These are phyloP conservation scores for Aphidius colemani DNA, from an alignment of 2,888 invertebrate genomes.

Conservation along the genomic window DNA sequence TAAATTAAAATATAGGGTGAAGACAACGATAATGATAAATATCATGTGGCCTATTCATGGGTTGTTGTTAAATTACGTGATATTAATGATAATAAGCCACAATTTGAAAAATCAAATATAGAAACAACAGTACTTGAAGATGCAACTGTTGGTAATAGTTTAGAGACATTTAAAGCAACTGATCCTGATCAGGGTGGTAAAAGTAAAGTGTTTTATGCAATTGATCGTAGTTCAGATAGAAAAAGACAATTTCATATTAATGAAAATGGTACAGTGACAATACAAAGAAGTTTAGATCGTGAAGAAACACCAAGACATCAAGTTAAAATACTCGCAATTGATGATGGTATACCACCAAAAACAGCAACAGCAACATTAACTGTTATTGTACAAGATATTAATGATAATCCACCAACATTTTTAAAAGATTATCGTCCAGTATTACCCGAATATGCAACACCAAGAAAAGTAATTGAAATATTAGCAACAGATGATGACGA, in stretches of 20 bases:
- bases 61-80: conserved; percentile 91
- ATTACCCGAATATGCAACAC: conserved; percentile 89
- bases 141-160: conserved; percentile 84
- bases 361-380: conserved; percentile 93
- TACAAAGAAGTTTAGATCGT: conserved; percentile 88
- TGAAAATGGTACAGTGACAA: conserved; percentile 92
- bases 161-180: conserved; percentile 93
- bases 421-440: conserved; percentile 91
- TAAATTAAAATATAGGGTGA: conserved; percentile 67
- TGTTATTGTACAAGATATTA: conserved; percentile 93
- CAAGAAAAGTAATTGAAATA: conserved; percentile 90
- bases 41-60: conserved; percentile 95
- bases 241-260: conserved; percentile 93
- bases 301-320: conserved; percentile 95
- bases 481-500: conserved; percentile 93
- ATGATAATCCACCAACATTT: conserved; percentile 93
- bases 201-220: conserved; percentile 88
- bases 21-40: conserved; percentile 95
- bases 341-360: conserved; percentile 90
- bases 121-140: conserved; percentile 92
- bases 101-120: conserved; percentile 91
- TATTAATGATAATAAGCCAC: conserved; percentile 96
- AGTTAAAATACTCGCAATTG: conserved; percentile 94
- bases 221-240: conserved; percentile 89
- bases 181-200: conserved; percentile 96